Evolutionary conservation across 2,797 vertebrate genomes (phyloP).

Genomic region (Macrochelys suwanniensis): DNA sequence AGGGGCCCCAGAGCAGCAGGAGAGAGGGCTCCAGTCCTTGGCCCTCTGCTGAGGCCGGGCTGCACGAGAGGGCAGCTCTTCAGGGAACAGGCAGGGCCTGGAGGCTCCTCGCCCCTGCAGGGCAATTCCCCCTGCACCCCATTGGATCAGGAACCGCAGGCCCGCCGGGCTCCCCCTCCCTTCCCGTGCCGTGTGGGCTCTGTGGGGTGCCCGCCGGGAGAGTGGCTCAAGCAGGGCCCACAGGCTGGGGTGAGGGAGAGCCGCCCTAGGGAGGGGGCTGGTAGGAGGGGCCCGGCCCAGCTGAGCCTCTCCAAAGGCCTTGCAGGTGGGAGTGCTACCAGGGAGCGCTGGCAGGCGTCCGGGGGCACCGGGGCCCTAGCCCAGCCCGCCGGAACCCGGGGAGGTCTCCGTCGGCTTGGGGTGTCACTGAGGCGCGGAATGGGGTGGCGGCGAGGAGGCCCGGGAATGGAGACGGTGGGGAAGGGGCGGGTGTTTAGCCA

Average conservation of each 20-base stretch:
- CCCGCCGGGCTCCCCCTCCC: not conserved
- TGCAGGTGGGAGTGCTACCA: not conserved
- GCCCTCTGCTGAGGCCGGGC: not conserved
- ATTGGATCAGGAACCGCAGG: no score
- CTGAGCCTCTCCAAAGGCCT: not conserved
- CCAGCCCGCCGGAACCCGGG: accelerated
- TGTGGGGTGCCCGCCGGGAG: no score
- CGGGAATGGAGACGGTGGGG: not conserved
- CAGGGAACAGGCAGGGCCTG: not conserved
- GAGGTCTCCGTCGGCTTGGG: not conserved
- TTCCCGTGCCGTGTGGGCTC: not conserved
- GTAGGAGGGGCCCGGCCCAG: not conserved
- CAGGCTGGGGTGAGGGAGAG: not conserved
- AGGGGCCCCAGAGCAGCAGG: not conserved
- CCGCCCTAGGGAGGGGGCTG: not conserved
- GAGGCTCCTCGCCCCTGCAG: not conserved
- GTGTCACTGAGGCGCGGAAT: not conserved
- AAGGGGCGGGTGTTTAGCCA: not conserved
- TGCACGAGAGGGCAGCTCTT: not conserved
- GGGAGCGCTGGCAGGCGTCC: no score
- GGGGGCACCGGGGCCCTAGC: not conserved
- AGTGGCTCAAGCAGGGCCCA: not conserved
- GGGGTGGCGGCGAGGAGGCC: not conserved
- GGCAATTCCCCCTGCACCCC: not conserved
- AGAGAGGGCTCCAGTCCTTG: not conserved